Conservation (phyloP, 2,888 invertebrate species). For the Tenthredo distinguenda region DNA sequence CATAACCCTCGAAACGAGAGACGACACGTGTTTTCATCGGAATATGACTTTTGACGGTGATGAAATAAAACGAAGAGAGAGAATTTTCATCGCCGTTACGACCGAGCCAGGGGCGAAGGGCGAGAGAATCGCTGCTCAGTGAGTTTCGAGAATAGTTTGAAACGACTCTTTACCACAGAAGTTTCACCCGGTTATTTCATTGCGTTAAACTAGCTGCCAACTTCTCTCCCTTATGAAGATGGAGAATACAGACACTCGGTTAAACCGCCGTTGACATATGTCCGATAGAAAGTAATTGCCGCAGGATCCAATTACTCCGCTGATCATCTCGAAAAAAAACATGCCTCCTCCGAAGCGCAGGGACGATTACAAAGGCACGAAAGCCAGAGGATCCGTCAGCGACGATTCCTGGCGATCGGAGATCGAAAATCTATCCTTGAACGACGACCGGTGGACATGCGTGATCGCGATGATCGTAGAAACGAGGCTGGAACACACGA, state of each 20-base stretch:
- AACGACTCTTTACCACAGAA: conserved; percentile 31
- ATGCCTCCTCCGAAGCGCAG: neutral
- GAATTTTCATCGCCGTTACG: conserved; percentile 11
- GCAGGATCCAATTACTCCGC: neutral
- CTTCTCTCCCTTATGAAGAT: neutral
- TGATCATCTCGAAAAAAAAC: neutral
- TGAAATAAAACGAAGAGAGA: neutral
- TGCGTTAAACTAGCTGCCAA: conserved; percentile 23
- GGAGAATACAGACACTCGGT: neutral
- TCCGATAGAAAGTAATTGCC: neutral
- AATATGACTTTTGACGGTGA: neutral
- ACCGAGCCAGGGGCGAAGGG: neutral
- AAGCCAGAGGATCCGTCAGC: neutral
- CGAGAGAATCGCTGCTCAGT: neutral
- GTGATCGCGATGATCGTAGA: conserved; percentile 68
- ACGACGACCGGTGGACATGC: conserved; percentile 70
- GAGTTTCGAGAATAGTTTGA: conserved; percentile 39
- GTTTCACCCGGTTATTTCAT: conserved; percentile 29
- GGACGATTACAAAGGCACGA: neutral
- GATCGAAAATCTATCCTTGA: conserved; percentile 63
- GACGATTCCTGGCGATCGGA: conserved; percentile 33
- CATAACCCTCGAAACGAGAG: neutral
- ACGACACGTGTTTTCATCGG: neutral
- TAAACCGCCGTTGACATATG: neutral
- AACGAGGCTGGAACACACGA: conserved; percentile 60